Evolutionary conservation across 2,797 vertebrate genomes (phyloP).

Genomic region (Gymnoscopelus microlampas): DNA sequence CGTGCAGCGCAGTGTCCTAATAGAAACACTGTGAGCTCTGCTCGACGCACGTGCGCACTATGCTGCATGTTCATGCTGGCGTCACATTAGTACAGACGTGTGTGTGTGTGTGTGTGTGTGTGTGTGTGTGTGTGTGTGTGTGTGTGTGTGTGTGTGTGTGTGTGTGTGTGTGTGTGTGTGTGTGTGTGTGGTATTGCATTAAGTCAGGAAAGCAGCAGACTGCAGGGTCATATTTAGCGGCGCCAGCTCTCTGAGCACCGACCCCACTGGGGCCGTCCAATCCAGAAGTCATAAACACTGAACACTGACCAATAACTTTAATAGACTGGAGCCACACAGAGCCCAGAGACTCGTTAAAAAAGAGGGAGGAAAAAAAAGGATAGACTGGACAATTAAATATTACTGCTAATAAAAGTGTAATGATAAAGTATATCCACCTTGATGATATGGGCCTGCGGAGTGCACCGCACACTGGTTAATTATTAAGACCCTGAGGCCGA

Average conservation of each 20-base stretch:
- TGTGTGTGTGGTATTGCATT: background rate
- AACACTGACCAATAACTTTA: conserved; percentile 66
- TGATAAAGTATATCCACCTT: conserved; percentile 21
- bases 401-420: conserved; percentile 60
- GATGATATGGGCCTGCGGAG: conserved; percentile 10
- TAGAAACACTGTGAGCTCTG: too few relatives aligned
- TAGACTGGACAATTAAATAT: conserved; percentile 51
- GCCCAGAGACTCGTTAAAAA: conserved; percentile 40
- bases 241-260: conserved; percentile 30
- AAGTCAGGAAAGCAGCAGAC: too few relatives aligned
- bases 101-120: too few relatives aligned
- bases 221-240: conserved; percentile 28
- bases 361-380: too few relatives aligned
- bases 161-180: background rate
- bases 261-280: conserved; percentile 43
- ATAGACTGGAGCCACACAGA: conserved; percentile 56
- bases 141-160: background rate
- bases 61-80: too few relatives aligned
- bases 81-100: too few relatives aligned
- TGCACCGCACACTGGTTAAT: too few relatives aligned
- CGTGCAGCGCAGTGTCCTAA: too few relatives aligned
- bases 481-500: too few relatives aligned
- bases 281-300: conserved; percentile 68
- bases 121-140: background rate
- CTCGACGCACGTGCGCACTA: too few relatives aligned